Base-by-base conservation (phyloP, 2,113 vertebrate genomes). In the Lepidothrix coronata region DNA sequence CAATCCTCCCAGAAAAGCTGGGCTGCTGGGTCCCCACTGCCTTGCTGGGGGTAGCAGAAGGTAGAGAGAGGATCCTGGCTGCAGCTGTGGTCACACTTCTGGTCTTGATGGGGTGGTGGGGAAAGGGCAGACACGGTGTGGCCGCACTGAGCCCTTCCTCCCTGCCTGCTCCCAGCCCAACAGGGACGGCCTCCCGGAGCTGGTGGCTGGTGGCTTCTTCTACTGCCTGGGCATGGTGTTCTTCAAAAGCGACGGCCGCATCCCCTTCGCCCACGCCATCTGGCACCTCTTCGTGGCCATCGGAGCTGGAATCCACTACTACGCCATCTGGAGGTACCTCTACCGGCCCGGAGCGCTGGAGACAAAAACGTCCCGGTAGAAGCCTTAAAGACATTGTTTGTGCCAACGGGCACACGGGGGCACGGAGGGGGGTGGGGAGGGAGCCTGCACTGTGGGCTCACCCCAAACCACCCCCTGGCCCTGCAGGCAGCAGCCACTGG, bases 251-350 rank as follows among this genome's bases (percentile, higher is more conserved):
- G 99, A 99, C 0, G 99, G 99, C 30, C 97, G 99, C 51, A 98
- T 99, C 70, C 99, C 99, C 33, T 99, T 99, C 1, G 99, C 99
- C 58, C 99, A 99, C 5, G 99, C 99, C 96, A 99, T 99, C 98
- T 99, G 99, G 99, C 99, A 99, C 91, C 98, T 99, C 44, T 99
- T 99, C 4, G 99, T 99, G 67, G 99, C 98, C 5, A 97, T 97
- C 0, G 99, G 99, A 88, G 99, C 99, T 13, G 97, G 97, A 2
- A 87, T 98, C 85, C 99, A 99, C 90, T 99, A 99, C 95, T 99
- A 99, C 1, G 99, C 99, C 97, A 99, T 99, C 95, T 99, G 99
- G 99, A 98, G 98, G 97, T 99, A 99, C 96, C 98, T 99, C 67
- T 99, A 99, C 89, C 89, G 81, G 58, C 98, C 99, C 0, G 52